Base-by-base conservation (phyloP, 2,797 vertebrate genomes). In the Taeniopygia guttata region DNA sequence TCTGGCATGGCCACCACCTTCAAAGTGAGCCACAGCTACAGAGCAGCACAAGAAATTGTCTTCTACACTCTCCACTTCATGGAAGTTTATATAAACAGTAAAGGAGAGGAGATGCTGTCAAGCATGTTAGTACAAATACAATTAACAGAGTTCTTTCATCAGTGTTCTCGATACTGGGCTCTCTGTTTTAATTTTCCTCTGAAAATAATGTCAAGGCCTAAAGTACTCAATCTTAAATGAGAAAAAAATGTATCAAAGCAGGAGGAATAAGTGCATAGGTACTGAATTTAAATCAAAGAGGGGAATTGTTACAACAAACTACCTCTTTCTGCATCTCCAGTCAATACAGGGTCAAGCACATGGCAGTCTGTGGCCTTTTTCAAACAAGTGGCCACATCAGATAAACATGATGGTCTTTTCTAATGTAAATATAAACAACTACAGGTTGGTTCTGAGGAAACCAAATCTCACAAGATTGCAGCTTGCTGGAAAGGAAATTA, bases 1-100 rank as follows among this genome's bases (percentile, higher is more conserved):
- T 18, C 48, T 1, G 5, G 11, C 14, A 62, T 1, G 0, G 29
- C 4, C 16, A 59, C 23, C 22, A 23, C 38, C 38, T 51, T 13
- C 29, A 25, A 13, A n/a, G 10, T 20, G 4, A 76, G 40, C 63
- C 55, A 7, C 1, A 8, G 36, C 22, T 34, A 43, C 21, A 30
- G 12, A 55, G 29, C 62, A n/a, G 42, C 34, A 18, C 15, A 54
- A 16, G 9, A 60, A 46, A 15, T 21, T 19, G 12, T 32, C 4
- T 30, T 40, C 25, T 26, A 25, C 30, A 17, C 16, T 40, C 29
- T 30, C 13, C 25, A 26, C 11, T 26, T 26, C 10, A 48, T 15
- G 48, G 48, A 29, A 30, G 46, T 69, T 21, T 10, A 40, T 18
- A 69, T 10, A 16, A 40, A 26, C 6, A 40, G 2, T 54, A 40